These are phyloP conservation scores for Eupithecia exiguata DNA, from an alignment of 2,888 invertebrate genomes.

Conservation along the genomic window DNA sequence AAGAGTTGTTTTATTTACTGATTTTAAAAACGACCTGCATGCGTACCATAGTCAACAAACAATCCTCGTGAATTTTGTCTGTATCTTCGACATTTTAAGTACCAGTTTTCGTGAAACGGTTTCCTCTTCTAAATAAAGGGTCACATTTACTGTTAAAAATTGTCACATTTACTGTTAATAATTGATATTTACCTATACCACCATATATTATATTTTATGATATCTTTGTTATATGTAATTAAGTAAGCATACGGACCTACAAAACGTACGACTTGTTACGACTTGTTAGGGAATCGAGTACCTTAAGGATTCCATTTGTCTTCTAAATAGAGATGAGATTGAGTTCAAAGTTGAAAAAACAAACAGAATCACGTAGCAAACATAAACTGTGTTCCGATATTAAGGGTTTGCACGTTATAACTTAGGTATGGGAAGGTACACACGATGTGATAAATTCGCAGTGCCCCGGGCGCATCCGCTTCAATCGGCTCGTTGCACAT, in stretches of 20 bases:
- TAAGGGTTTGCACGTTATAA: slow-evolving; percentile 42
- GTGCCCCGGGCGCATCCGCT: slow-evolving; percentile 75
- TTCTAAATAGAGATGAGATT: background rate
- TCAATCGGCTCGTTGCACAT: slow-evolving; percentile 73
- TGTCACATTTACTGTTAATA: no score
- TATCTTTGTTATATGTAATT: no score
- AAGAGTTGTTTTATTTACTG: background rate
- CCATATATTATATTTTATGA: no score
- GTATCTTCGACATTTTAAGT: background rate
- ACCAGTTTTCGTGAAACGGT: background rate
- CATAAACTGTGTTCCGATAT: slow-evolving; percentile 19
- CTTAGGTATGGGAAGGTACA: slow-evolving; percentile 55
- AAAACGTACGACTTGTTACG: no score
- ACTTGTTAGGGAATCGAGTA: no score
- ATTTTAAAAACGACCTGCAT: background rate
- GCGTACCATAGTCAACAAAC: background rate
- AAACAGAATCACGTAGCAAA: slow-evolving; percentile 31
- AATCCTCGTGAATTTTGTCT: background rate
- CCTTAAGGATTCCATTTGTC: no score
- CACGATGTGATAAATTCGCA: slow-evolving; percentile 73
- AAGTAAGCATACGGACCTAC: no score
- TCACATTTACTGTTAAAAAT: no score
- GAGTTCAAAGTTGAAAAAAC: slow-evolving; percentile 30
- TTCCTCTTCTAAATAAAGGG: background rate
- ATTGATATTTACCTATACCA: no score